phyloP scores from a whole-genome alignment of 2,797 vertebrate genomes.

The Pantherophis vulpinus region DNA sequence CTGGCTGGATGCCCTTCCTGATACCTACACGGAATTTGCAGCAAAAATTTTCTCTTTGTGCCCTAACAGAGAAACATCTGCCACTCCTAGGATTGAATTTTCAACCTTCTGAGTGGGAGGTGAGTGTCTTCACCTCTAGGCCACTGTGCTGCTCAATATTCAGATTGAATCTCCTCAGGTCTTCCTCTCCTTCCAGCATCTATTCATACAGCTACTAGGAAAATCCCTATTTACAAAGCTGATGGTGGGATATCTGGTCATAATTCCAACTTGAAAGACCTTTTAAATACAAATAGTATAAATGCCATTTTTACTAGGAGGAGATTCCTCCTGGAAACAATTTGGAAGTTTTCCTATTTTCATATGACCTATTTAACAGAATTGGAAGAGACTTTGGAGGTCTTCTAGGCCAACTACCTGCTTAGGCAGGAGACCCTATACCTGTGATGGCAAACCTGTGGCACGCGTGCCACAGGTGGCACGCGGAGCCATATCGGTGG shows the following conservation, averaged over 20 bases:
- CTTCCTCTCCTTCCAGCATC: not conserved
- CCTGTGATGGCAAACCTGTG: too few relatives aligned
- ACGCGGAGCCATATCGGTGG: too few relatives aligned
- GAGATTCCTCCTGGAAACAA: too few relatives aligned
- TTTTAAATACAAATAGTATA: too few relatives aligned
- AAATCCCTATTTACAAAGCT: not conserved
- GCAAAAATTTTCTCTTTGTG: not conserved
- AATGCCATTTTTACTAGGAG: too few relatives aligned
- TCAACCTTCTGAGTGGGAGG: not conserved
- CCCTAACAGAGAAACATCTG: not conserved
- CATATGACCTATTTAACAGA: too few relatives aligned
- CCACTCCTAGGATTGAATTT: not conserved
- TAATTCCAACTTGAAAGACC: not conserved
- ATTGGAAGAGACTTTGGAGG: too few relatives aligned
- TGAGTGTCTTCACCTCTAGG: not conserved
- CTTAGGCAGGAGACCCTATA: not conserved
- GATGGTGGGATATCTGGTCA: not conserved
- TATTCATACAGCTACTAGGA: not conserved
- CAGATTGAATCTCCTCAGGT: not conserved
- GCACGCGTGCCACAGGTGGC: too few relatives aligned
- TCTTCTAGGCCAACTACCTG: too few relatives aligned
- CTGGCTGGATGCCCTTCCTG: not conserved
- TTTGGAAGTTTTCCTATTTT: too few relatives aligned
- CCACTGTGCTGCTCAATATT: not conserved
- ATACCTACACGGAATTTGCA: not conserved